Conservation (phyloP, 2,113 vertebrate species). For the Oxyruncus cristatus region DNA sequence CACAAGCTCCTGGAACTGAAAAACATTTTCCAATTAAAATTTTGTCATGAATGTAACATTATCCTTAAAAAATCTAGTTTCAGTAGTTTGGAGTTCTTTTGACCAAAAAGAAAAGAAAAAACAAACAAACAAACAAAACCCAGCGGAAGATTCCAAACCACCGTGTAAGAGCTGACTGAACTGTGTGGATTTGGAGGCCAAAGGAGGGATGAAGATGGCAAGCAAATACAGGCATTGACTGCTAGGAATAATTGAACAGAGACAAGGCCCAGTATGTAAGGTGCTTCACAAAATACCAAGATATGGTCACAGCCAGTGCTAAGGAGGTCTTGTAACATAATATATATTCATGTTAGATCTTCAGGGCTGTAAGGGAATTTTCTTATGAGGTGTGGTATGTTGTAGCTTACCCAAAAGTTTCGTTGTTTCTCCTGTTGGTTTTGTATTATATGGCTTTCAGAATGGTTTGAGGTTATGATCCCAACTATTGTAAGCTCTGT, state of each 20-base stretch:
- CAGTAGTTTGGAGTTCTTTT: neutral
- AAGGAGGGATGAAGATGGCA: neutral
- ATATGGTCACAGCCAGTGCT: neutral
- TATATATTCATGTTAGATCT: neutral
- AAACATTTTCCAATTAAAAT: neutral
- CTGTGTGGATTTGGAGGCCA: neutral
- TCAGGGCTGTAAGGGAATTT: fast-evolving
- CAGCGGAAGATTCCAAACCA: neutral
- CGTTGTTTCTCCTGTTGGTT: neutral
- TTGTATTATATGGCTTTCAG: neutral
- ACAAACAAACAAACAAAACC: neutral
- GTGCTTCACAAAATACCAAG: neutral
- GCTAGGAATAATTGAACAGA: neutral
- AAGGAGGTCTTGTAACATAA: neutral
- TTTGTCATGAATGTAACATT: neutral
- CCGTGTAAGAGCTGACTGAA: neutral
- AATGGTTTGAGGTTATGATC: neutral
- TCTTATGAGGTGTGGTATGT: neutral
- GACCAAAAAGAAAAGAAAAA: neutral
- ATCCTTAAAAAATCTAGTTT: neutral
- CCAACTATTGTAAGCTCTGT: neutral
- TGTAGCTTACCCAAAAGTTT: neutral
- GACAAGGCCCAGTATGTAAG: neutral
- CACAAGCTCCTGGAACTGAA: neutral
- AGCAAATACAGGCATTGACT: neutral